Evolutionary conservation across 2,113 vertebrate genomes (phyloP), one percentile per base, ranked within the genome.

Genomic region (Xiphophorus maculatus): DNA sequence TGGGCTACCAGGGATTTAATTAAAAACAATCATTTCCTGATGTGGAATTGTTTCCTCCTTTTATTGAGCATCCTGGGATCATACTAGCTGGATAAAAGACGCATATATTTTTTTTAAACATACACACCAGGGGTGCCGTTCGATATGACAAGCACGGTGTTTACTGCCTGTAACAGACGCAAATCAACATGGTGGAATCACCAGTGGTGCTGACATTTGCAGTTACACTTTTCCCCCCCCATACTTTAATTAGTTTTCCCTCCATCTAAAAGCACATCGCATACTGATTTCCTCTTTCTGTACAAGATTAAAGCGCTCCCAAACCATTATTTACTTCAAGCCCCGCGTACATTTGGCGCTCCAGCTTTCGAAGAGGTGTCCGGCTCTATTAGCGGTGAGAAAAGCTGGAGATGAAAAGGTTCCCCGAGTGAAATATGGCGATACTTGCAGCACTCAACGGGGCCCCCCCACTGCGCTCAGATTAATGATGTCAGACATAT

Each of bases 401-500:
- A 42, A 1, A 58, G 69, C 61, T 10, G 63, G 35, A 65, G 32
- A 70, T 88, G 86, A 84, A 83, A 82, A 84, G 71, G 79, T 76
- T 85, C 87, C 83, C 3, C 44, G 25, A 80, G 85, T 58, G 85
- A 89, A 81, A 82, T 76, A 63, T 51, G 74, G 64, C n/a, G 68
- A 68, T 64, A 74, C 81, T 84, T 27, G 73, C 74, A 65, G 71
- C 84, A 88, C 73, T 84, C 78, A 80, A 84, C 85, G 80, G 85
- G 85, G 83, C 89, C 85, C 92, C 90, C 88, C 88, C 88, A 88
- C 83, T 66, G 84, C 60, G 89, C 73, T 6, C 63, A 78, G 91
- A 91, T 93, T 93, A 90, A 93, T 91, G 91, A 87, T 81, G 80
- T 88, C 77, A 51, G 82, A 80, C 80, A 76, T 93, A 85, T 92